Conservation (phyloP, 2,797 vertebrate species). For the Melanotaenia nigrans region DNA sequence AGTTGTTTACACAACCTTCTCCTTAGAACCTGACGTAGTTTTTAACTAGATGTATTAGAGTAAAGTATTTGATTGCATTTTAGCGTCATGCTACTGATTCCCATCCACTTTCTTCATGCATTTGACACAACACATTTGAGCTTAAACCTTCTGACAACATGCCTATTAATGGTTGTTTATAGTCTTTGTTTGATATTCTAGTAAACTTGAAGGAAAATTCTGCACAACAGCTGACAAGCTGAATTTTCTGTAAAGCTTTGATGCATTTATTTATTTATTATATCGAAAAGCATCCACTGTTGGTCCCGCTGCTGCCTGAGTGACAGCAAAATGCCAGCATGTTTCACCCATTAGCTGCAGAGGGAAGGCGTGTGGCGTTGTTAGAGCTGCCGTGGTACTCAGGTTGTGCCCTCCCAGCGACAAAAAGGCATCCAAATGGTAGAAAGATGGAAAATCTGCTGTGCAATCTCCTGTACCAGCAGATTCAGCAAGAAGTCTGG, state of each 20-base stretch:
- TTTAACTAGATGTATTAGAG: neutral
- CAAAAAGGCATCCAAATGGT: neutral
- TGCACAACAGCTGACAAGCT: neutral
- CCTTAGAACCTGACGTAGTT: neutral
- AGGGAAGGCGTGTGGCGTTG: neutral
- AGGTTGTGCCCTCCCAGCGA: neutral
- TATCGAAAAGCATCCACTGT: neutral
- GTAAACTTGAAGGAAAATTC: neutral
- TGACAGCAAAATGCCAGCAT: neutral
- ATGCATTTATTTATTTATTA: neutral
- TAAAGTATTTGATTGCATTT: neutral
- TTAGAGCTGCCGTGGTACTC: neutral
- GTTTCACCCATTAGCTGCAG: neutral
- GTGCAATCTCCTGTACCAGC: neutral
- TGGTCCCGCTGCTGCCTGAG: neutral
- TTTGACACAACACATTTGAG: neutral
- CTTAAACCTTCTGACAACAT: neutral
- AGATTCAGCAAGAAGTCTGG: neutral
- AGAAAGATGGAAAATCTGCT: neutral
- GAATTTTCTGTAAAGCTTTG: neutral
- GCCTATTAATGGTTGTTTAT: neutral
- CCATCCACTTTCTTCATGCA: neutral
- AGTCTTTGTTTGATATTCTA: neutral
- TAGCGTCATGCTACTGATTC: neutral
- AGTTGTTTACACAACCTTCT: slow-evolving; percentile 8